These are phyloP conservation scores for Orthonevra nobilis DNA, from an alignment of 2,888 invertebrate species.

Conservation along the genomic window DNA sequence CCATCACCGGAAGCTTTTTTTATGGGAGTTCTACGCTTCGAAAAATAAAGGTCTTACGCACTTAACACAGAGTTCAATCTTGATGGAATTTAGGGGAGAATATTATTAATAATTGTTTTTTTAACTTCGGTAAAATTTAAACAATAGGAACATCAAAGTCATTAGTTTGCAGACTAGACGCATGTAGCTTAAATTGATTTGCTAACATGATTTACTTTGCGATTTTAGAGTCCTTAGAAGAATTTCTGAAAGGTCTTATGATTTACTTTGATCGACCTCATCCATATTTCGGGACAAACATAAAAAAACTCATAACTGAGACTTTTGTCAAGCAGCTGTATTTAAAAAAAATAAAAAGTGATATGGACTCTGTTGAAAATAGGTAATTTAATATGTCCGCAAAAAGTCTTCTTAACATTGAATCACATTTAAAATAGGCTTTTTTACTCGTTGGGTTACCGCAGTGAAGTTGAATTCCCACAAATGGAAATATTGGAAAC, in stretches of 20 bases:
- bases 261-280: conserved; percentile 72
- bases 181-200: too few relatives aligned
- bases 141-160: too few relatives aligned
- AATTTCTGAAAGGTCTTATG: conserved; percentile 72
- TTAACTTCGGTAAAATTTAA: too few relatives aligned
- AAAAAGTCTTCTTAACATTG: background rate
- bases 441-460: conserved; percentile 73
- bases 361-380: conserved; percentile 45
- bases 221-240: conserved; percentile 71
- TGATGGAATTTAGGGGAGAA: too few relatives aligned
- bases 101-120: too few relatives aligned
- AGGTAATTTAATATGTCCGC: conserved; percentile 15
- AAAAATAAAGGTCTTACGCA: too few relatives aligned
- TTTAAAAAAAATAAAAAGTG: conserved; percentile 72
- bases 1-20: too few relatives aligned
- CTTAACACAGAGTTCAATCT: too few relatives aligned
- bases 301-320: conserved; percentile 74
- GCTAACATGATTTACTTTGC: too few relatives aligned
- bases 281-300: conserved; percentile 72
- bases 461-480: conserved; percentile 73
- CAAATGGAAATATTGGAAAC: conserved; percentile 71
- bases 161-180: too few relatives aligned
- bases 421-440: conserved; percentile 55
- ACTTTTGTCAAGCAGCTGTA: conserved; percentile 75
- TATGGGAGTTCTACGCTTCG: too few relatives aligned